phyloP scores from a whole-genome alignment of 2,888 invertebrate genomes.

The Aproaerema taeniolella region DNA sequence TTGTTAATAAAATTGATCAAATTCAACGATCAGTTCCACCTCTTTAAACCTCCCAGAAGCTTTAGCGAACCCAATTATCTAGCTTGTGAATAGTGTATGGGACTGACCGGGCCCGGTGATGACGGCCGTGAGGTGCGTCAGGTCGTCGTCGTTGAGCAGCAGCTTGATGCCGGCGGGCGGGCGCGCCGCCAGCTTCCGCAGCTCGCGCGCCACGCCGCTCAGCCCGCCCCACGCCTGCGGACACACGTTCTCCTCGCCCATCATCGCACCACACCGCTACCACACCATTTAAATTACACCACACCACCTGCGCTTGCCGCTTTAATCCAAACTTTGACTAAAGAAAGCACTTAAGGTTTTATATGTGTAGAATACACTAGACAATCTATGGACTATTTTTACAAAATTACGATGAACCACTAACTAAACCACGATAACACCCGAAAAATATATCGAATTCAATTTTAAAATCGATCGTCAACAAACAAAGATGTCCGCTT shows the following conservation, averaged over 20 bases:
- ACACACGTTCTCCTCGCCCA: conserved; percentile 92
- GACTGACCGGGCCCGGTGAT: conserved; percentile 88
- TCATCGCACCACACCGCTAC: conserved; percentile 79
- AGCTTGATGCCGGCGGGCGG: conserved; percentile 96
- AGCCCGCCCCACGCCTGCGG: conserved; percentile 91
- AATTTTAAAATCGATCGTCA: no score
- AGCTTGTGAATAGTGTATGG: no score
- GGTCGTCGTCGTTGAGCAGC: conserved; percentile 92
- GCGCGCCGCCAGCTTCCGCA: conserved; percentile 87
- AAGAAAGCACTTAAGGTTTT: not conserved
- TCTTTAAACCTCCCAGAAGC: no score
- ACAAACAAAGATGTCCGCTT: no score
- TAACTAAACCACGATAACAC: no score
- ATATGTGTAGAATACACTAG: not conserved
- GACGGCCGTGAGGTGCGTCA: conserved; percentile 94
- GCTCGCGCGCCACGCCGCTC: conserved; percentile 89
- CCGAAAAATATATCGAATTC: no score
- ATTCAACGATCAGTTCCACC: no score
- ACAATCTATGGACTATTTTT: no score
- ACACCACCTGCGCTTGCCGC: conserved; percentile 41
- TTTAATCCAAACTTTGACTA: not conserved
- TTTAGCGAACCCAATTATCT: no score
- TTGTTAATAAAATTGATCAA: not conserved
- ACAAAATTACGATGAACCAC: no score
- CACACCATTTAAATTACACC: conserved; percentile 89